Evolutionary conservation across 2,888 invertebrate species (phyloP), one percentile per base, ranked within the genome.

Genomic region (Bursaphelenchus okinawaensis): DNA sequence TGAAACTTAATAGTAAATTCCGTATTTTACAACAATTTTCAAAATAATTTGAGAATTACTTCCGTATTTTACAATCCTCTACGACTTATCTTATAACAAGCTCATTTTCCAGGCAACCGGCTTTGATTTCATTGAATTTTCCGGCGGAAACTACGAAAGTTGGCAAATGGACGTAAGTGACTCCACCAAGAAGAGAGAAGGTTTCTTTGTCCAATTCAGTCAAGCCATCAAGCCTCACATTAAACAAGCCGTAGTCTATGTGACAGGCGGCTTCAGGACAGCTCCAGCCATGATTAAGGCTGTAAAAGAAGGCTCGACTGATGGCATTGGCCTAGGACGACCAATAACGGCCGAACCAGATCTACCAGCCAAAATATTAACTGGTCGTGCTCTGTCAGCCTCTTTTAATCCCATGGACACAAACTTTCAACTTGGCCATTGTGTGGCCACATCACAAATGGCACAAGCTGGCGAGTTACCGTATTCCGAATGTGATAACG

Each of bases 111-210:
- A 76, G 65, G 65, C 71, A 22, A 64, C 55, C 27, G 77, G 75
- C n/a, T 74, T 73, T 52, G 77, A 77, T 62, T 77, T 77, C 58
- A 72, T 77, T 22, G 77, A 77, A 55, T 22, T 77, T 8, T 75
- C 75, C 16, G 77, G 77, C 16, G 77, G 77, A 27, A 29, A 69
- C 0, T 74, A 70, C 4, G 75, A 74, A 62, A 62, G 63, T 28
- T 71, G 72, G 52, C 60, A 59, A 7, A 40, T 73, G 62, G 54
- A 59, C 23, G 23, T 52, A 1, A 55, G 67, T 12, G 77, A 77
- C 12, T 75, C 77, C 2, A 77, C 76, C 19, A 61, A 63, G 29
- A 59, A 63, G 4, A 69, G 77, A 7, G 77, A 77, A 56, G 77
- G 75, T 0, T 77, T 77, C 61, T 77, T 77, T 58, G 51, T 75